A percentile compares a stretch with the other conserved stretches of the same genome.
Conservation (phyloP, 2,888 invertebrate species). For the Nymphalis c-album region DNA sequence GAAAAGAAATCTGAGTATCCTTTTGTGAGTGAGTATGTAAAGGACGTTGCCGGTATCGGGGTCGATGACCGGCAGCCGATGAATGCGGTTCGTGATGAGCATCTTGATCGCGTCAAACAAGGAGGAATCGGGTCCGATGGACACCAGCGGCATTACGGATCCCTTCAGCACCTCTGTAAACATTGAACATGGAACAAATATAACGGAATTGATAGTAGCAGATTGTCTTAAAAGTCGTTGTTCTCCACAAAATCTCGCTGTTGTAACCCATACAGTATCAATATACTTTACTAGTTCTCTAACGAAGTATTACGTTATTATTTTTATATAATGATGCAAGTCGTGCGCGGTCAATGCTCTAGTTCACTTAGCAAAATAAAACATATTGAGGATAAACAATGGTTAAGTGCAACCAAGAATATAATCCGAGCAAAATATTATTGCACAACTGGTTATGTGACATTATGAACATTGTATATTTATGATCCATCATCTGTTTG, state of each 20-base stretch:
- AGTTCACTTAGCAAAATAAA: conserved; percentile 1
- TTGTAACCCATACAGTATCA: too few relatives aligned
- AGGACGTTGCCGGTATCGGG: conserved; percentile 96
- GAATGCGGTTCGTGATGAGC: conserved; percentile 96
- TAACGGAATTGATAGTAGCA: too few relatives aligned
- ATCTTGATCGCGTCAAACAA: conserved; percentile 96
- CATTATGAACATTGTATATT: too few relatives aligned
- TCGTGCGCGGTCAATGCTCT: conserved; percentile 17
- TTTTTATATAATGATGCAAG: not conserved
- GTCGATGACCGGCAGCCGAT: conserved; percentile 98
- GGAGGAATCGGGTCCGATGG: conserved; percentile 95
- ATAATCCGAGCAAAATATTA: conserved; percentile 1
- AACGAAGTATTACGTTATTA: too few relatives aligned
- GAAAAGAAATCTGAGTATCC: conserved; percentile 98
- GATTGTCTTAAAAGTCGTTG: too few relatives aligned
- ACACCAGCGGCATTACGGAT: conserved; percentile 92
- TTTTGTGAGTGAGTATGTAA: conserved; percentile 98
- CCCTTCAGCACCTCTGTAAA: conserved; percentile 91
- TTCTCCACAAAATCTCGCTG: too few relatives aligned
- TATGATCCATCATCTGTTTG: not conserved
- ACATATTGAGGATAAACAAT: not conserved
- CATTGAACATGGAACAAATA: too few relatives aligned
- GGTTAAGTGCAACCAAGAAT: not conserved
- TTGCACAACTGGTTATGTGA: not conserved
- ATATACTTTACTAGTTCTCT: too few relatives aligned